These are phyloP conservation scores for Aspidoscelis tigris DNA, from an alignment of 2,113 vertebrate genomes.

Conservation along the genomic window DNA sequence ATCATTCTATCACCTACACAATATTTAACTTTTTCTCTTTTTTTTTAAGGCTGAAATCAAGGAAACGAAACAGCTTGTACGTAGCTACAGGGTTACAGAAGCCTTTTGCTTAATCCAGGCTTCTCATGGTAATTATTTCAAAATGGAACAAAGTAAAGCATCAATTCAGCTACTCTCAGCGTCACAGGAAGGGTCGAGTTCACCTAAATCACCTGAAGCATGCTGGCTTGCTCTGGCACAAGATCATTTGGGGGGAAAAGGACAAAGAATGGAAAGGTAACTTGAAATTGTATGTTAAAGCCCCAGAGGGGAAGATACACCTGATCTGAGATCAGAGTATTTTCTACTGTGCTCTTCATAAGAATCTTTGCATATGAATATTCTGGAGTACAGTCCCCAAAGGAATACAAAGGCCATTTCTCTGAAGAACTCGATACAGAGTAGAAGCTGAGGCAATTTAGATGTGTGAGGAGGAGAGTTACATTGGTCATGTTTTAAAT, in stretches of 20 bases:
- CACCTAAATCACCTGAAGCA: rapidly evolving
- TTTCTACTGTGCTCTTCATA: background rate
- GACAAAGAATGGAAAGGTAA: background rate
- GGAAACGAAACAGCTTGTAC: background rate
- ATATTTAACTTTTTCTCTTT: rapidly evolving
- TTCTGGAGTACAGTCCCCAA: background rate
- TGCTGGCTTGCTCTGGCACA: background rate
- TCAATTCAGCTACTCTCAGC: rapidly evolving
- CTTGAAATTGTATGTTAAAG: background rate
- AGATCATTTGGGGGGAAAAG: slow-evolving; percentile 29
- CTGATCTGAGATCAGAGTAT: background rate
- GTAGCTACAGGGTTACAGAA: background rate
- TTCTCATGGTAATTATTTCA: slow-evolving; percentile 6
- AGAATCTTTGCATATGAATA: background rate
- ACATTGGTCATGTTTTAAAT: slow-evolving; percentile 18
- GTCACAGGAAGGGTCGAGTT: rapidly evolving
- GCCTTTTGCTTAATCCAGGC: background rate
- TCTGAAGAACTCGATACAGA: background rate
- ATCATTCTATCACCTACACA: background rate
- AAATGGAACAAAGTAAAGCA: background rate
- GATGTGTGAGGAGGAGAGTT: background rate
- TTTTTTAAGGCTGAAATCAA: background rate
- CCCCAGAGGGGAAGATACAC: background rate
- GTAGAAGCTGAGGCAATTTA: background rate
- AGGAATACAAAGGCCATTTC: slow-evolving; percentile 3